Conservation (phyloP, 2,113 vertebrate species). For the Pterocles orientalis region DNA sequence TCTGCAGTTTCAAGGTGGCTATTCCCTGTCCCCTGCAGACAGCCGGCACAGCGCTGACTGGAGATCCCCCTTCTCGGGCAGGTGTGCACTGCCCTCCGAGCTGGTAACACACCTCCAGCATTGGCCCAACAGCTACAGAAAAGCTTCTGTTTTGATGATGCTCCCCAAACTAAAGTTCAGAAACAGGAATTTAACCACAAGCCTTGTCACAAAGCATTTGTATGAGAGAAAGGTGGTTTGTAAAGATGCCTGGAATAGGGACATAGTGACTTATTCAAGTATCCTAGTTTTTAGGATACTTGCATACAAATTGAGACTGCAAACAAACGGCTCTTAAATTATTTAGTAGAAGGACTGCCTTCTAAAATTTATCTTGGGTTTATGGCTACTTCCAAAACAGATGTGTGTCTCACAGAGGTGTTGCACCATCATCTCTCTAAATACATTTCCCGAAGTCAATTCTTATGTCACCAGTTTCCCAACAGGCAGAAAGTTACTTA, state of each 20-base stretch:
- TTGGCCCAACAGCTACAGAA: not conserved
- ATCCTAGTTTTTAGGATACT: not conserved
- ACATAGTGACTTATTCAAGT: not conserved
- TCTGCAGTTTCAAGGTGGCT: not conserved
- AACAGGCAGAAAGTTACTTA: not conserved
- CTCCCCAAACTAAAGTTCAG: not conserved
- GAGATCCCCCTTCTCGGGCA: not conserved
- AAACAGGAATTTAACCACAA: not conserved
- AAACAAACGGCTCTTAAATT: not conserved
- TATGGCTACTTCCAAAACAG: not conserved
- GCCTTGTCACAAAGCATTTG: not conserved
- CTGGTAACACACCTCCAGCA: not conserved
- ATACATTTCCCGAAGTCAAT: not conserved
- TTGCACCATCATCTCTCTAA: not conserved
- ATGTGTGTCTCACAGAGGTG: not conserved
- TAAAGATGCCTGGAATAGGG: not conserved
- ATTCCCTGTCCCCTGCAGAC: not conserved
- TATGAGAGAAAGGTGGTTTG: not conserved
- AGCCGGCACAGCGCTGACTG: not conserved
- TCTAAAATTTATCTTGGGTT: not conserved
- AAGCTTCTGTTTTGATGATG: not conserved
- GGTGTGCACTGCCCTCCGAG: rapidly evolving
- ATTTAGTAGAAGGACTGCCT: not conserved
- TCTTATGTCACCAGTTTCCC: not conserved
- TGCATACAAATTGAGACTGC: not conserved